phyloP scores from a whole-genome alignment of 2,113 vertebrate genomes.

The Casuarius casuarius region DNA sequence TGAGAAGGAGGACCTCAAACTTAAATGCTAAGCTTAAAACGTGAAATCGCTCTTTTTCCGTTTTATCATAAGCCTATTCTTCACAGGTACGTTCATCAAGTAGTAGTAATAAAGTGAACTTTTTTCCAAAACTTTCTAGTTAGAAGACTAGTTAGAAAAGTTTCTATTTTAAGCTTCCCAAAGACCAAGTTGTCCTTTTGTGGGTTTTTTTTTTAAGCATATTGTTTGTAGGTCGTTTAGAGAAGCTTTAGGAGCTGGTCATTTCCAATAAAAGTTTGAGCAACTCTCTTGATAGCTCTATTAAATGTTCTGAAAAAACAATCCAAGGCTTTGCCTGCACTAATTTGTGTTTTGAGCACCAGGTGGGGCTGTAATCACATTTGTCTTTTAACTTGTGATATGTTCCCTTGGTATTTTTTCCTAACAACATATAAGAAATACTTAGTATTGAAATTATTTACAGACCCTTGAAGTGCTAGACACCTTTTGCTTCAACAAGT shows the following conservation, averaged over 20 bases:
- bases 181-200: rapidly evolving
- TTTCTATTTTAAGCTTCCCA: neutral
- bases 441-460: neutral
- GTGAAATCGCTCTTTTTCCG: neutral
- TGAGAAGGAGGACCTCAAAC: neutral
- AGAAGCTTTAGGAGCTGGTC: neutral
- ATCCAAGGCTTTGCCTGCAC: neutral
- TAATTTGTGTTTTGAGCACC: conserved; percentile 4
- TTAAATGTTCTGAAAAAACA: neutral
- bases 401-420: neutral
- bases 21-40: neutral
- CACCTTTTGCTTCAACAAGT: neutral
- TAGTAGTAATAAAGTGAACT: neutral
- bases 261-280: neutral
- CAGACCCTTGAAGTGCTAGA: neutral
- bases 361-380: conserved; percentile 31
- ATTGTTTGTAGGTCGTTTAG: rapidly evolving
- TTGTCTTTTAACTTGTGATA: neutral
- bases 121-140: neutral
- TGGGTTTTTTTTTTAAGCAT: neutral
- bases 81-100: neutral
- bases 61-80: neutral
- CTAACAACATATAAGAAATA: neutral
- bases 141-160: neutral
- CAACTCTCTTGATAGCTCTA: neutral